Percentiles rank a stretch among this genome's conserved stretches.
phyloP scores from a whole-genome alignment of 2,888 invertebrate species.

The Leptothorax acervorum region DNA sequence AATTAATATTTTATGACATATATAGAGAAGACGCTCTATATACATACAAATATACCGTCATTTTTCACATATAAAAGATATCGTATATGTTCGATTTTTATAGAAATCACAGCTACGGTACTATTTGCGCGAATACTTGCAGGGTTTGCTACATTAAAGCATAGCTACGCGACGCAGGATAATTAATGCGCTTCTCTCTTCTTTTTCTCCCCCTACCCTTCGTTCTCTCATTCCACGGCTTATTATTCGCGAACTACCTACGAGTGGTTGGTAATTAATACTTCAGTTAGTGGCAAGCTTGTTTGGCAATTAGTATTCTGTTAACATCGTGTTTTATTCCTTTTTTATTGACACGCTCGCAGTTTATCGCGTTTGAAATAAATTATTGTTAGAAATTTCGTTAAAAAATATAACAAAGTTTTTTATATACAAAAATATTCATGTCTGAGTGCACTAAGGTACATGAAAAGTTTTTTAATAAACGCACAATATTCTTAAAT shows the following conservation, averaged over 20 bases:
- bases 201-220: background rate
- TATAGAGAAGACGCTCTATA: background rate
- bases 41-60: background rate
- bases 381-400: background rate
- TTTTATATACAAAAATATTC: background rate
- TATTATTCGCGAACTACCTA: slow-evolving; percentile 45
- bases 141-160: slow-evolving; percentile 7
- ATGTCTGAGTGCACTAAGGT: background rate
- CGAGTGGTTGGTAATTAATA: slow-evolving; percentile 48
- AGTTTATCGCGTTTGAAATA: slow-evolving; percentile 10
- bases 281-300: slow-evolving; percentile 12
- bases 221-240: background rate
- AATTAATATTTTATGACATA: background rate
- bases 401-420: background rate
- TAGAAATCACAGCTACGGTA: slow-evolving; percentile 1
- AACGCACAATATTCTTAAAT: background rate
- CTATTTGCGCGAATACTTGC: background rate
- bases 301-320: slow-evolving; percentile 44
- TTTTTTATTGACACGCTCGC: slow-evolving; percentile 6
- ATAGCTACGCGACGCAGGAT: slow-evolving; percentile 41
- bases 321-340: background rate
- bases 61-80: background rate
- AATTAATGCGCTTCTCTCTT: slow-evolving; percentile 57
- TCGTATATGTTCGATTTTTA: background rate
- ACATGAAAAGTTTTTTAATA: background rate